Evolutionary conservation across 2,797 vertebrate genomes (phyloP), one percentile per base, ranked within the genome.

Genomic region (Podarcis lilfordi): DNA sequence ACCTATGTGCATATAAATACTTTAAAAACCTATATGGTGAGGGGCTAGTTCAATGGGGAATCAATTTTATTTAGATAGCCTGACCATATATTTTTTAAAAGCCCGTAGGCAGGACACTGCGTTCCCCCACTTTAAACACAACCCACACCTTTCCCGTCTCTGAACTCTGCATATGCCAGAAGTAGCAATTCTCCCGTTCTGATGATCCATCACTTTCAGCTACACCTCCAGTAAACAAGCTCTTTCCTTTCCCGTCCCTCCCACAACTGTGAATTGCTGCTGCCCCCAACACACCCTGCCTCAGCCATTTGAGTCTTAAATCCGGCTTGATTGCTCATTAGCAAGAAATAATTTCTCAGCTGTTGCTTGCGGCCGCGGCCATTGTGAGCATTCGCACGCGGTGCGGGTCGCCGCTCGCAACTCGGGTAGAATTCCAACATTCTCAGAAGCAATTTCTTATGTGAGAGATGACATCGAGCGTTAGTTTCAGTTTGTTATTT

Each of bases 401-500:
- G 92, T 91, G 78, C 74, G 87, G 68, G 77, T 59, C 80, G 84
- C 55, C 35, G 5, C 21, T 80, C 5, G 80, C 43, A 91, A 92
- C 25, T 71, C 79, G 81, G 82, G 75, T 75, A 43, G 89, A 94
- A 94, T 92, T 91, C 86, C 68, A 90, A 89, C 37, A 86, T 89
- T 92, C 94, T 86, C 66, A 91, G 85, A 85, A 92, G 72, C 71
- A 27, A 90, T 92, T 92, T 80, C 94, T 91, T 91, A 93, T 91
- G 86, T 88, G 88, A 94, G 95, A 90, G 85, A 74, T 92, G 90
- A 92, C 89, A 95, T 87, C 37, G 50, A 94, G 88, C 82, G 86
- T 86, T 92, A 94, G 89, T 85, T 92, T 92, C 80, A 91, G 91
- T 89, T 91, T 91, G 93, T 93, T 94, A 92, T 93, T 96, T 94